Evolutionary conservation across 1,140 invertebrate genomes (phyloP), one percentile per base, ranked within the genome.

Genomic region (Drosophila baimaii): DNA sequence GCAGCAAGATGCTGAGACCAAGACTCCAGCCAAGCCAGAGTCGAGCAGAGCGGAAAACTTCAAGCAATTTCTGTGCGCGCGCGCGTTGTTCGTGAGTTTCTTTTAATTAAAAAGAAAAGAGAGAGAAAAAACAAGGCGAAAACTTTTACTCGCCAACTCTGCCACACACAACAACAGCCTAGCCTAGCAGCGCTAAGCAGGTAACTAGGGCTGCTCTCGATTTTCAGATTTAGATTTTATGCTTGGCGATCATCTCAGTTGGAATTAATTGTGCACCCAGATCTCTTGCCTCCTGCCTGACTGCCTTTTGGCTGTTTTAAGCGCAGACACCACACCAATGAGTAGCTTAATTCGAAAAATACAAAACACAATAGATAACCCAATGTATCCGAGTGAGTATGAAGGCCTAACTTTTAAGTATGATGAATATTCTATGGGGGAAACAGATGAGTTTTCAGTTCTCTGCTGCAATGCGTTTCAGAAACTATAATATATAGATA

Each of bases 181-280:
- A n/a, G n/a, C n/a, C n/a, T n/a, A n/a, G n/a, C n/a, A n/a, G n/a
- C n/a, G n/a, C 68, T 79, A 88, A 86, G 83, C 84, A 80, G 84
- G 84, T 88, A 88, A 88, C 80, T 88, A 88, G 83, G 83, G 83
- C 84, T 89, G 64, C 65, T 71, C 65, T 75, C 88, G 84, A 90
- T 79, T 89, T 79, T 90, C 77, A 89, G 80, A 85, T 79, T 89
- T 79, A 89, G 81, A 89, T 81, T 90, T 89, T 85, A 90, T 89
- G 83, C 80, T 89, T 82, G 82, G 69, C 79, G 85, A 89, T 84
- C 79, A 89, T 84, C 79, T 69, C 65, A 62, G 55, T 46, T 39
- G 69, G 62, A 71, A 72, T 72, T 72, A 72, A 72, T 72, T 72
- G 69, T 71, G 69, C 69, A 15, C 69, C 69, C 43, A 72, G 66